A percentile compares a stretch with the other conserved stretches of the same genome.
Evolutionary conservation across 2,113 vertebrate species (phyloP).

Genomic region (Malurus elegans): DNA sequence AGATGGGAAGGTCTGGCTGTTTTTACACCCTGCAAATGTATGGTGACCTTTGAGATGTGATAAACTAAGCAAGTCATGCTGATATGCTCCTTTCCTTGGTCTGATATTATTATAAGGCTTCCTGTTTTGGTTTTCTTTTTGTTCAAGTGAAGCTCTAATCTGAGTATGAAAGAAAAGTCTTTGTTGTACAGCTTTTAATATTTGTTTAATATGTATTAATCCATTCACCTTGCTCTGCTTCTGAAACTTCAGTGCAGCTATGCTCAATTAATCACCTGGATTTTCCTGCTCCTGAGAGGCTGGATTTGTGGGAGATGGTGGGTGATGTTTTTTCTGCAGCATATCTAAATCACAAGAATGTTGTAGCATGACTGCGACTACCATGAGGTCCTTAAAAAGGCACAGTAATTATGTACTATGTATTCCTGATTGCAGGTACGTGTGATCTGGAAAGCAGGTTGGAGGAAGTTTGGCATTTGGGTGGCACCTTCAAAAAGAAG

Average conservation of each 20-base stretch:
- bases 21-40: background rate
- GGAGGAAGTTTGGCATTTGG: background rate
- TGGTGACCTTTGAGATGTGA: background rate
- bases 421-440: background rate
- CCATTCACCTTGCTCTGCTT: background rate
- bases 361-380: background rate
- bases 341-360: background rate
- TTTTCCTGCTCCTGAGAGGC: background rate
- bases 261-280: background rate
- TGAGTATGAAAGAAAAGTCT: background rate
- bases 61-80: background rate
- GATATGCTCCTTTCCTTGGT: background rate
- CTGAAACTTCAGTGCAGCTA: background rate
- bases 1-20: background rate
- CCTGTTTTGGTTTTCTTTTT: background rate
- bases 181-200: background rate
- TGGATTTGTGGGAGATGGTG: background rate
- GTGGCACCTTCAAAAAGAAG: slow-evolving; percentile 3
- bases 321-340: background rate
- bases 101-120: background rate
- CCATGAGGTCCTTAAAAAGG: background rate
- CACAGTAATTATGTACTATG: background rate
- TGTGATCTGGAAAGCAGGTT: background rate
- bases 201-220: background rate
- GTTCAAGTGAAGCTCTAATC: background rate